Evolutionary conservation across 2,113 vertebrate species (phyloP).

Genomic region (rabbit (Oryctolagus cuniculus)): mOryCun1.1 NC_091443.1:5531501-5532000

Average conservation of each 20-base stretch:
- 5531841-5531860: too few species aligned
- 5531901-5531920: too few species aligned
- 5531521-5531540: background rate
- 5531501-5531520: background rate
- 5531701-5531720: background rate
- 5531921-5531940: too few species aligned
- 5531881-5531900: too few species aligned
- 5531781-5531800: background rate
- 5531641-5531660: background rate
- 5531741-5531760: background rate
- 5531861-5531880: too few species aligned
- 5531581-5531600: background rate
- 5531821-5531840: background rate
- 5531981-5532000: too few species aligned
- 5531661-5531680: background rate
- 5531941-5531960: too few species aligned
- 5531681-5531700: background rate
- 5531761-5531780: background rate
- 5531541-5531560: background rate
- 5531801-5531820: background rate
- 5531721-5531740: background rate
- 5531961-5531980: too few species aligned
- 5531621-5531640: background rate
- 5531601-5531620: background rate
- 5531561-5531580: background rate